Conservation (phyloP, 2,888 invertebrate genomes). For the Melinaea marsaeus region DNA sequence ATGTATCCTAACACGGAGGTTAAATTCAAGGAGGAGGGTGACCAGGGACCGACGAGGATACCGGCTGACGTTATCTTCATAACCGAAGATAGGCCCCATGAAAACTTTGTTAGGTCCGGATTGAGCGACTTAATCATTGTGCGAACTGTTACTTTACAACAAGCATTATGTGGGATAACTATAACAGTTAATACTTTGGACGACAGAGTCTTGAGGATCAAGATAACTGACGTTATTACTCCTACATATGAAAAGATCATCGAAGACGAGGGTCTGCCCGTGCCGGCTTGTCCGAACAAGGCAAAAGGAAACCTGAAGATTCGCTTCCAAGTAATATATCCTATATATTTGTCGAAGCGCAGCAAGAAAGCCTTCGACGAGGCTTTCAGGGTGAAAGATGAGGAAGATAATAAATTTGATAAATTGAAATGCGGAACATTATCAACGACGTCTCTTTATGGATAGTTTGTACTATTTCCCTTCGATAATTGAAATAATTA, state of each 20-base stretch:
- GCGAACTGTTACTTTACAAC: conserved; percentile 79
- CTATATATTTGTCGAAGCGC: conserved; percentile 65
- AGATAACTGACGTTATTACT: conserved; percentile 83
- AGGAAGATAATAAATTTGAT: conserved; percentile 57
- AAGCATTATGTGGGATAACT: conserved; percentile 84
- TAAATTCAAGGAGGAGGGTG: conserved; percentile 87
- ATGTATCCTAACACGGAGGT: conserved; percentile 84
- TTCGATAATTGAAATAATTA: neutral
- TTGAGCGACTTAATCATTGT: conserved; percentile 81
- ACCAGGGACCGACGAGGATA: conserved; percentile 85
- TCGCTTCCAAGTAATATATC: conserved; percentile 76
- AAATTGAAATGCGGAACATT: conserved; percentile 59
- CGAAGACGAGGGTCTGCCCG: conserved; percentile 85
- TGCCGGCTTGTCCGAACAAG: conserved; percentile 77
- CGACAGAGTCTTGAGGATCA: conserved; percentile 81
- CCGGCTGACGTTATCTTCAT: conserved; percentile 87
- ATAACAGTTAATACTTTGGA: conserved; percentile 84
- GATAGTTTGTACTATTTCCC: conserved; percentile 8
- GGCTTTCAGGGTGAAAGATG: conserved; percentile 57
- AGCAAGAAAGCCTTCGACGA: conserved; percentile 62
- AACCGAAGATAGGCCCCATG: conserved; percentile 84
- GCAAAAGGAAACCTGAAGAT: conserved; percentile 84
- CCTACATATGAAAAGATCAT: conserved; percentile 84
- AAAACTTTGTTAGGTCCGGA: conserved; percentile 80
- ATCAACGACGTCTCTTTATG: conserved; percentile 42